Conservation (phyloP, 2,888 invertebrate species). For the Stramonita haemastoma region DNA sequence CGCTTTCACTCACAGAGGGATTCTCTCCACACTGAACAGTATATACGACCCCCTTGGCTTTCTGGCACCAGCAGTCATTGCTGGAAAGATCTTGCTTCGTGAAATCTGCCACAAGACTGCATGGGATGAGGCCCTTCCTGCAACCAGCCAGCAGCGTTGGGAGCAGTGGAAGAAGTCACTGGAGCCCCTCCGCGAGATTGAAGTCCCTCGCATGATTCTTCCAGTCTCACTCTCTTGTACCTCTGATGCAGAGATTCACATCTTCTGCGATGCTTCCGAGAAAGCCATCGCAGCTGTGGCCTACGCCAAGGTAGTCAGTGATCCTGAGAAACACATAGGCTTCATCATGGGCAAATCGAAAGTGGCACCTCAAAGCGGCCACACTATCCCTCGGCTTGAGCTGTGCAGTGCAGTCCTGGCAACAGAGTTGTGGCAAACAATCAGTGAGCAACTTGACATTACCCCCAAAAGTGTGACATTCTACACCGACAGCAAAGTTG, state of each 20-base stretch:
- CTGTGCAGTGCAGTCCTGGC: conserved; percentile 46
- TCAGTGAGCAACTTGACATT: conserved; percentile 21
- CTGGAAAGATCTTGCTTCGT: conserved; percentile 33
- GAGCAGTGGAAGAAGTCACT: conserved; percentile 34
- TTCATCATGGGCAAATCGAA: background rate
- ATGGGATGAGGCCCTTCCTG: conserved; percentile 9
- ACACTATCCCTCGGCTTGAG: background rate
- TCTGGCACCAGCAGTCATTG: conserved; percentile 30
- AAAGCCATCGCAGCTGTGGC: conserved; percentile 44
- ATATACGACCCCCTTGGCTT: conserved; percentile 43
- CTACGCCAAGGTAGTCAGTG: conserved; percentile 16
- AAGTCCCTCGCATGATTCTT: conserved; percentile 36
- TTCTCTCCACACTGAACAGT: conserved; percentile 40
- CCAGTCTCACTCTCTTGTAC: background rate
- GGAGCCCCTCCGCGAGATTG: background rate
- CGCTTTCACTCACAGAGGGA: conserved; percentile 35
- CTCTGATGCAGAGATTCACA: conserved; percentile 27
- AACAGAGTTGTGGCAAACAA: conserved; percentile 13
- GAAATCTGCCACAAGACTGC: background rate
- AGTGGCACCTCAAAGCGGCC: background rate
- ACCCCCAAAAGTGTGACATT: conserved; percentile 10
- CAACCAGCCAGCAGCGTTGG: conserved; percentile 11
- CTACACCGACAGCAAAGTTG: conserved; percentile 49
- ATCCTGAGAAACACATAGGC: background rate
- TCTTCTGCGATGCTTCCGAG: conserved; percentile 50